Base-by-base conservation (phyloP, 2,113 vertebrate species). In the Malurus alboscapulatus region DNA sequence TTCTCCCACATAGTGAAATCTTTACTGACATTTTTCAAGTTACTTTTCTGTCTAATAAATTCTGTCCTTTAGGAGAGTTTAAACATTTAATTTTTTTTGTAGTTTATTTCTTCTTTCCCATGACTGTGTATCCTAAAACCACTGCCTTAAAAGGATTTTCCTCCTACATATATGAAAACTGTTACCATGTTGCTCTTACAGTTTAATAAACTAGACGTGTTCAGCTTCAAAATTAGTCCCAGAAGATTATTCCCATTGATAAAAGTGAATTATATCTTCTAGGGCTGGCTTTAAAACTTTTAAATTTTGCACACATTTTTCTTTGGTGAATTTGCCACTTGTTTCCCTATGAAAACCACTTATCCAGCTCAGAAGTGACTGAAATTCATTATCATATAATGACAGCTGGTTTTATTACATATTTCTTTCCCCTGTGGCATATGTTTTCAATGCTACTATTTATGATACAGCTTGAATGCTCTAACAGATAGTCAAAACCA, bases 381-480 rank as follows among this genome's bases (percentile, higher is more conserved):
- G 78, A 87, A 94, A 89, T 58, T 92, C 74, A 82, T 94, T 94
- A 91, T 68, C 69, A 79, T 94, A 95, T 91, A 96, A 94, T 87
- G 87, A 88, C 87, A 91, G 67, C 78, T 93, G 87, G 59, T 89
- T 91, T 91, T 94, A 85, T 75, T 92, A 83, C 87, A 92, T 66
- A 92, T 77, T 91, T 87, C 66, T 80, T 87, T 94, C 82, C 91
- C 81, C 67, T 66, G 82, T 87, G 93, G 74, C 71, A 80, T 93
- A 92, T 93, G 92, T 91, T 92, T 95, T 91, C 95, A 88, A 83
- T 93, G 91, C 32, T 92, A 67, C 67, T 94, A 80, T 94, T 96
- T 96, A 90, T 91, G 89, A 94, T 96, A 85, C 71, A 87, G 29
- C 38, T 85, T 85, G 87, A 90, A 82, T 84, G 51, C 34, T 11